Evolutionary conservation across 2,797 vertebrate genomes (phyloP).

Genomic region (Clarias laeviceps): DNA sequence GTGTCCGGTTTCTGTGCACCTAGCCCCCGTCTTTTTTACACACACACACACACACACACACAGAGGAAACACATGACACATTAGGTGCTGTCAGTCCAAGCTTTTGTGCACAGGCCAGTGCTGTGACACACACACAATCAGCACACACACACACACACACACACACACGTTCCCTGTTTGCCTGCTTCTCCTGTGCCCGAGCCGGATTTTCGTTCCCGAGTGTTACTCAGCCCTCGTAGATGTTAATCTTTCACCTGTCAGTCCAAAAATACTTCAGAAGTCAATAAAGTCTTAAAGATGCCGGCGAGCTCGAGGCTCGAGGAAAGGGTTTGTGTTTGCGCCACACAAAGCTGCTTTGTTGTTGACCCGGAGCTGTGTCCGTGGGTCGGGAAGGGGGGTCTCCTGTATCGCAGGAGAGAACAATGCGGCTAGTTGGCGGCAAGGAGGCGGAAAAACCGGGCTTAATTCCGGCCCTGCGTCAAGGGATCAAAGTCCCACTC

Average conservation of each 20-base stretch:
- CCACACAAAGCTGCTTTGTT: constrained; percentile 90
- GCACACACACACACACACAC: constrained; percentile 53
- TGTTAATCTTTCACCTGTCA: constrained; percentile 87
- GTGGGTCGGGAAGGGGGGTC: constrained; percentile 62
- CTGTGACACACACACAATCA: constrained; percentile 67
- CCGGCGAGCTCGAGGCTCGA: constrained; percentile 66
- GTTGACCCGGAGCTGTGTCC: constrained; percentile 69
- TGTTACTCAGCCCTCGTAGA: constrained; percentile 81
- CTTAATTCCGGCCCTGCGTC: constrained; percentile 64
- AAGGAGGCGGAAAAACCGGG: constrained; percentile 63
- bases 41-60: constrained; percentile 70
- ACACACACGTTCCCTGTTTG: constrained; percentile 62
- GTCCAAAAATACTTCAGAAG: constrained; percentile 79
- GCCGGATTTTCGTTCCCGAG: constrained; percentile 70
- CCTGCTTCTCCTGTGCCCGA: constrained; percentile 72
- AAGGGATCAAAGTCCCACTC: constrained; percentile 69
- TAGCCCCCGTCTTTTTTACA: constrained; percentile 74
- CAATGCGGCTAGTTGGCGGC: constrained; percentile 63
- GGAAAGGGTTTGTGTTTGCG: constrained; percentile 75
- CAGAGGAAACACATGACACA: constrained; percentile 41
- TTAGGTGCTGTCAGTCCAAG: constrained; percentile 83
- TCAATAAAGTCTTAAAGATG: constrained; percentile 74
- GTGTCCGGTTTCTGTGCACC: constrained; percentile 85
- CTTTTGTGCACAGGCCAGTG: constrained; percentile 80
- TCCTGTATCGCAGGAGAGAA: constrained; percentile 62